A percentile compares a stretch with the other conserved stretches of the same genome.
These are phyloP conservation scores for Coenobita brevimanus DNA, from an alignment of 1,140 invertebrate genomes.

Conservation along the genomic window DNA sequence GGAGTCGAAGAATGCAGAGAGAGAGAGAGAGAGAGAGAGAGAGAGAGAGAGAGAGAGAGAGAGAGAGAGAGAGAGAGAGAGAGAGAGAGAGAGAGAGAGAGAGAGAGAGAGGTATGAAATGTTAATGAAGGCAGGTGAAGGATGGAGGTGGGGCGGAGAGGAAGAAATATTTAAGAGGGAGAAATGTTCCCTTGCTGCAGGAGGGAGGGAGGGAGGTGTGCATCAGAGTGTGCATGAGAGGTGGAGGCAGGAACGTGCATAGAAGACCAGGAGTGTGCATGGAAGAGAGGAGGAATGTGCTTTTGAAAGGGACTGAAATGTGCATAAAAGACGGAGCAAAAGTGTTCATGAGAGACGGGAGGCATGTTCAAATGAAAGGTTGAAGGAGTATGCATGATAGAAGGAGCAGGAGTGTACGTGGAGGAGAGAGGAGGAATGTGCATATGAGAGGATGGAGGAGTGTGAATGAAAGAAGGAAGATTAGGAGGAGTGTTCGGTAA, in stretches of 20 bases:
- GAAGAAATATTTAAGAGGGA: too few species aligned
- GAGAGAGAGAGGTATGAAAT: too few species aligned
- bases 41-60: too few species aligned
- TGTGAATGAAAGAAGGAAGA: slow-evolving; percentile 3
- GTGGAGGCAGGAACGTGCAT: neutral
- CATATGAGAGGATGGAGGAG: neutral
- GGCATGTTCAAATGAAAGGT: neutral
- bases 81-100: too few species aligned
- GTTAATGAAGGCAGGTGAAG: too few species aligned
- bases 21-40: too few species aligned
- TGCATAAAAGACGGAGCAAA: neutral
- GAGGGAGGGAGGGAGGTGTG: neutral
- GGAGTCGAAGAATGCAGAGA: too few species aligned
- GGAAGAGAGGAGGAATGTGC: neutral
- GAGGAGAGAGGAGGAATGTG: neutral
- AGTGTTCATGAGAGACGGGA: neutral
- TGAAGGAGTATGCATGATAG: slow-evolving; percentile 2
- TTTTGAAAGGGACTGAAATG: slow-evolving; percentile 19
- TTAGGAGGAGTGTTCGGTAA: too few species aligned
- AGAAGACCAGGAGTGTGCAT: slow-evolving; percentile 14
- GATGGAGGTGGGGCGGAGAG: too few species aligned
- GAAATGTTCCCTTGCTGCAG: neutral
- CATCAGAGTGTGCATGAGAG: slow-evolving; percentile 26
- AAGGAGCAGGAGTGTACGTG: neutral
- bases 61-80: too few species aligned